A percentile compares a stretch with the other conserved stretches of the same genome.
Evolutionary conservation across 1,140 invertebrate species (phyloP).

Genomic region (Calliphora vicina): DNA sequence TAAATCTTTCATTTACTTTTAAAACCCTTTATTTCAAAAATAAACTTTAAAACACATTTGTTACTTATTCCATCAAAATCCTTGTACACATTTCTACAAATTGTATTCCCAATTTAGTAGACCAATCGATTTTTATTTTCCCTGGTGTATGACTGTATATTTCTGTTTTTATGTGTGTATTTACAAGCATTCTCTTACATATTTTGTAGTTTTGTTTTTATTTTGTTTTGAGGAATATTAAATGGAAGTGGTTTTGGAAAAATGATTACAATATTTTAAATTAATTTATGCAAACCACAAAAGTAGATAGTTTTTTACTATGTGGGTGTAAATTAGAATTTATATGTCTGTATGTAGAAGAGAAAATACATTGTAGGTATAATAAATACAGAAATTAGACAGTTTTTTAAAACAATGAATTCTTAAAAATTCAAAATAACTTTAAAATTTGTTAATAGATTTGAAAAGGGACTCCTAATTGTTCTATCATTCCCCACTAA

Average conservation of each 20-base stretch:
- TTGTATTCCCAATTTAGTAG: not conserved
- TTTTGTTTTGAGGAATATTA: not conserved
- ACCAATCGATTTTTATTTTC: not conserved
- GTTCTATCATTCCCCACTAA: too few species aligned
- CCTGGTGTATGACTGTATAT: not conserved
- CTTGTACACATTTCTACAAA: not conserved
- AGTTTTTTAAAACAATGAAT: not conserved
- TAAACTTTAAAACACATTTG: too few species aligned
- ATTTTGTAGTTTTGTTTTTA: not conserved
- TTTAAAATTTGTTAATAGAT: too few species aligned
- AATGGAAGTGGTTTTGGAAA: not conserved
- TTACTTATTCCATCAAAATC: too few species aligned
- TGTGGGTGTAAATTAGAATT: not conserved
- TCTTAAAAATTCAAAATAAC: too few species aligned
- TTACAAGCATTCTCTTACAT: not conserved
- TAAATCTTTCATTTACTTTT: too few species aligned
- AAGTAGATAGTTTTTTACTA: not conserved
- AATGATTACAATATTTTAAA: not conserved
- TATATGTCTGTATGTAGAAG: not conserved
- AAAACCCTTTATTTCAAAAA: too few species aligned
- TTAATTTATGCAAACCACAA: slow-evolving; percentile 9
- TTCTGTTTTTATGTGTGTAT: too few species aligned
- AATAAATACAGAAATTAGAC: not conserved
- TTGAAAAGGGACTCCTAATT: too few species aligned
- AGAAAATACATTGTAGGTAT: not conserved